Evolutionary conservation across 2,113 vertebrate genomes (phyloP).

Genomic region (Odobenus rosmarus): DNA sequence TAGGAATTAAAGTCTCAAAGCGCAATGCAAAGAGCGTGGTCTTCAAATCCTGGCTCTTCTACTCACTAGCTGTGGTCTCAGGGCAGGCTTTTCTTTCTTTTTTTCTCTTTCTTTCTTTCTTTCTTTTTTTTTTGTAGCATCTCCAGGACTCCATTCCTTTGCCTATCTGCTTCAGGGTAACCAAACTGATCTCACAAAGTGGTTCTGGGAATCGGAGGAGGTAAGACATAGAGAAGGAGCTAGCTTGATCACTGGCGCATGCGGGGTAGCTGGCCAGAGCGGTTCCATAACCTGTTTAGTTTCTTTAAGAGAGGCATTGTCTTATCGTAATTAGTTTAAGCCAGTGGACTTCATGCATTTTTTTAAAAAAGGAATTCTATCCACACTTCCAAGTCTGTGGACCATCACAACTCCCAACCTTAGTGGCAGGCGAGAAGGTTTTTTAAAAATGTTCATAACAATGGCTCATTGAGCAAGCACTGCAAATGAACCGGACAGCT

Average conservation of each 20-base stretch:
- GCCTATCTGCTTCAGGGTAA: neutral
- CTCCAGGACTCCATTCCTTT: neutral
- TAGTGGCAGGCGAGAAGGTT: neutral
- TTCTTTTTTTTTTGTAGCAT: neutral
- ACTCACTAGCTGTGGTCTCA: neutral
- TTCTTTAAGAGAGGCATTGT: conserved; percentile 42
- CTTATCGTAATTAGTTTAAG: conserved; percentile 47
- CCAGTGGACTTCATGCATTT: neutral
- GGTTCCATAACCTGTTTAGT: neutral
- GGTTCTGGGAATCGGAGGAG: neutral
- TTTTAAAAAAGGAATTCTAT: conserved; percentile 18
- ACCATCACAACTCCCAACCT: neutral
- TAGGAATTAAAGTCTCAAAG: neutral
- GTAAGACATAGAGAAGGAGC: neutral
- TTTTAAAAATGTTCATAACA: conserved; percentile 41
- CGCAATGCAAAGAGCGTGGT: neutral
- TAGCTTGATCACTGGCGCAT: neutral
- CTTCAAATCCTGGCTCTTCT: neutral
- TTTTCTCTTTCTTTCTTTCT: neutral
- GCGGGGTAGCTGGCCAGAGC: neutral
- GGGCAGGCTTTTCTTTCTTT: neutral
- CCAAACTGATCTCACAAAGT: neutral
- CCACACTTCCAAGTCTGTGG: conserved; percentile 20
- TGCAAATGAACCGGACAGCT: conserved; percentile 63
- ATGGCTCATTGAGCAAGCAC: conserved; percentile 64